Evolutionary conservation across 2,888 invertebrate species (phyloP).

Genomic region (Meliscaeva auricollis): DNA sequence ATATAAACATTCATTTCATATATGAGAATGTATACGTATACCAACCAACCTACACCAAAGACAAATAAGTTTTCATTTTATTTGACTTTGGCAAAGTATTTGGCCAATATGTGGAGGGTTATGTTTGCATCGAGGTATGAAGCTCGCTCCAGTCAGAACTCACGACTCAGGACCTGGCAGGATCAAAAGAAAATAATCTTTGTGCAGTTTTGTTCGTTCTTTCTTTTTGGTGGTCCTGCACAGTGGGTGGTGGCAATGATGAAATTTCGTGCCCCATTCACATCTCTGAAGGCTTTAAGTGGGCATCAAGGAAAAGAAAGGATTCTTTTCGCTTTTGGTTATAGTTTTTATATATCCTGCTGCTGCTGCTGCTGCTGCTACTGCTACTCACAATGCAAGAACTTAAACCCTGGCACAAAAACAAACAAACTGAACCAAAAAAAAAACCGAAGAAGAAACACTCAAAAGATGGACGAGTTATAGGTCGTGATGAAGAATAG

Average conservation of each 20-base stretch:
- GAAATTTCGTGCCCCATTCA: constrained; percentile 56
- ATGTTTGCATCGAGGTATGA: constrained; percentile 56
- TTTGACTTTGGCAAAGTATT: constrained; percentile 74
- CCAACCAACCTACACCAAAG: constrained; percentile 14
- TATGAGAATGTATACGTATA: background rate
- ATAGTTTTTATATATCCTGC: constrained; percentile 56
- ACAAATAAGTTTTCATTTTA: constrained; percentile 76
- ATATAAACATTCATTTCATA: background rate
- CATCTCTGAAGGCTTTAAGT: constrained; percentile 27
- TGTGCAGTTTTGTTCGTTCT: constrained; percentile 66
- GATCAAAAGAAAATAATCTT: constrained; percentile 74
- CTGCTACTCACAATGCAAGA: constrained; percentile 47
- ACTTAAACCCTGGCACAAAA: constrained; percentile 62
- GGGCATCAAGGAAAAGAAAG: constrained; percentile 34
- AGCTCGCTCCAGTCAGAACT: background rate
- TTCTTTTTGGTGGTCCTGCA: constrained; percentile 19
- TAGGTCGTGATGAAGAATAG: constrained; percentile 8
- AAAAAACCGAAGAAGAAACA: constrained; percentile 10
- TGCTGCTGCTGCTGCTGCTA: no score
- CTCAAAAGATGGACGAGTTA: constrained; percentile 40
- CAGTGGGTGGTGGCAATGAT: constrained; percentile 72
- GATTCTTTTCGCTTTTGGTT: constrained; percentile 55
- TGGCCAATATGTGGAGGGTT: constrained; percentile 63
- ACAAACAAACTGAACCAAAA: constrained; percentile 8
- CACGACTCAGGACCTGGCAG: constrained; percentile 7